Evolutionary conservation across 2,888 invertebrate species (phyloP), one percentile per base, ranked within the genome.

Genomic region (Acrocyrtus sp.): DNA sequence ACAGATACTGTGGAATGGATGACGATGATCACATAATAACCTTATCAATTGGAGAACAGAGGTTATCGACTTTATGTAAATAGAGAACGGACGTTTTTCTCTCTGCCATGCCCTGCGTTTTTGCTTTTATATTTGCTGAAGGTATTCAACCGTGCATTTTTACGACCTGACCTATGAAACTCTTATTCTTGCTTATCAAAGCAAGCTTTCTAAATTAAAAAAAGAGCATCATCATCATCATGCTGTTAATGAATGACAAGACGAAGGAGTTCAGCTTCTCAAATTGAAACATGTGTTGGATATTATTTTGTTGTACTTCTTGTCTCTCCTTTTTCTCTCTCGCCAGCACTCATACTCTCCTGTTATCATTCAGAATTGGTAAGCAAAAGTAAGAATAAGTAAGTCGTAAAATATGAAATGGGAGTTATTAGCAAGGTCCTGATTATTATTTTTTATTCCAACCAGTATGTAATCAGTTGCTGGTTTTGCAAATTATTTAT

Each of bases 151-250:
- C 69, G 56, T 69, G 56, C 41, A 62, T 61, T 69, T 66, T 69
- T 56, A 69, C 47, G 69, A 62, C 69, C n/a, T 69, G 69, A 69
- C 69, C 69, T 69, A 69, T 69, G 69, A 62, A 62, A 62, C 69
- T 34, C 5, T n/a, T n/a, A n/a, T n/a, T n/a, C n/a, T n/a, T 69
- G 56, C 56, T 69, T 69, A 69, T 69, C 69, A 68, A 51, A 61
- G 51, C 50, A 65, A 51, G 61, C 61, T 61, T 62, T 62, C n/a
- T 43, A 62, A 62, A 62, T 62, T 62, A 62, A 62, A 62, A 61
- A 50, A 34, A 34, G 34, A 50, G 50, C 47, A 56, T 34, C 34
- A 34, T 34, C 34, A 34, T 34, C 62, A 50, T 53, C 62, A 62
- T n/a, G n/a, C n/a, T 54, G 34, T 19, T 53, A 19, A 60, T 68